Evolutionary conservation across 2,113 vertebrate genomes (phyloP).

Genomic region (Ictidomys tridecemlineatus): DNA sequence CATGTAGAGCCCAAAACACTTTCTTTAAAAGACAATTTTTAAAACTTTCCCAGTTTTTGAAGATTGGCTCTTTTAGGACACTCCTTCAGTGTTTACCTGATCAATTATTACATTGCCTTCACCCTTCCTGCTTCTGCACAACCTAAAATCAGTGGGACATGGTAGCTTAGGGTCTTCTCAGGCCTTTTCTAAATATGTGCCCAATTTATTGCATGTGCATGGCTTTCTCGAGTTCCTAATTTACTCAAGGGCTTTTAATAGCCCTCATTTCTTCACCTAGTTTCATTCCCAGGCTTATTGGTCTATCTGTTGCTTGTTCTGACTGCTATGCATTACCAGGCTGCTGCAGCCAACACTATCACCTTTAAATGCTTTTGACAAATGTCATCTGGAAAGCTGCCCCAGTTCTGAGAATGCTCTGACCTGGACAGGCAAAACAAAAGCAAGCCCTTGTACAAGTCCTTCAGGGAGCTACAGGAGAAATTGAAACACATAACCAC

Average conservation of each 20-base stretch:
- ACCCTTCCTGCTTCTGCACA: constrained; percentile 4
- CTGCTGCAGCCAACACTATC: neutral
- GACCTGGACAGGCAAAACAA: neutral
- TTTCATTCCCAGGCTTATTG: constrained; percentile 33
- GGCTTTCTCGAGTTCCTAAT: neutral
- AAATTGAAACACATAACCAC: neutral
- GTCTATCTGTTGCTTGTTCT: constrained; percentile 8
- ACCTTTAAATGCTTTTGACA: constrained; percentile 42
- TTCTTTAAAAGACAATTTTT: neutral
- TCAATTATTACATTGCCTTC: neutral
- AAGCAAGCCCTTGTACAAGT: neutral
- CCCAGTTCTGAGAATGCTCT: constrained; percentile 23
- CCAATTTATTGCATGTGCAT: neutral
- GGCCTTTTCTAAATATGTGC: neutral
- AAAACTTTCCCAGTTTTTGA: neutral
- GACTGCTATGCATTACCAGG: neutral
- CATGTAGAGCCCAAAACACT: neutral
- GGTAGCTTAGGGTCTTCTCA: neutral
- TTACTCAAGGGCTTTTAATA: neutral
- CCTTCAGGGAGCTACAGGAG: neutral
- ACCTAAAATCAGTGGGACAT: neutral
- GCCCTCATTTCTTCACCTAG: neutral
- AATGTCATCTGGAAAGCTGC: neutral
- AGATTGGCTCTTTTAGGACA: neutral
- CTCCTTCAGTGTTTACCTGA: neutral